Evolutionary conservation across 2,888 invertebrate genomes (phyloP), one percentile per base, ranked within the genome.

Genomic region (Spialia ferax): DNA sequence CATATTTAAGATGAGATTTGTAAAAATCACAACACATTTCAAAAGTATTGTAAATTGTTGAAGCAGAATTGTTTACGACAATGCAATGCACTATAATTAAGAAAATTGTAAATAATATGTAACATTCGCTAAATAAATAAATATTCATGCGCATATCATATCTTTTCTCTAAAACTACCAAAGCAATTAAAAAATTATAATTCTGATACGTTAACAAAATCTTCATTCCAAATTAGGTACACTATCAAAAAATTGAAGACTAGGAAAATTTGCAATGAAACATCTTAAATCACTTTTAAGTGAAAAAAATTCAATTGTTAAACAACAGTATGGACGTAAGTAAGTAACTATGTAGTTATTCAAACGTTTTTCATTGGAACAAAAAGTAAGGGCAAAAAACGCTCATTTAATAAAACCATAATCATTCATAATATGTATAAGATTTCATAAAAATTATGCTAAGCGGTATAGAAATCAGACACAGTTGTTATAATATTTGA

Each of bases 401-500:
- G 7, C 4, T 10, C 1, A n/a, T 32, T 20, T 52, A 62, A 22
- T 2, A 35, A 5, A 18, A 35, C 52, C n/a, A 32, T 35, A 42
- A 11, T n/a, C n/a, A 11, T 35, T 11, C 45, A 0, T 18, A 1
- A 18, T 45, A 2, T 18, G 10, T 45, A 7, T 45, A 45, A 45
- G n/a, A 45, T 18, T 45, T 45, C 15, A 18, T 8, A 45, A 15
- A 42, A 48, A 61, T 23, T 54, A 63, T 54, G 55, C 42, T 45
- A 55, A 63, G 20, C 55, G 38, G 23, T 38, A 26, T 15, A 62
- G 62, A 32, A 54, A 54, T 54, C 52, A 63, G 54, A 55, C 54
- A 57, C 45, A 57, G 48, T 71, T 55, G 23, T n/a, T n/a, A n/a
- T 62, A 63, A 42, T 20, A 48, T 48, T 70, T 64, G 62, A 64